A percentile compares a stretch with the other conserved stretches of the same genome.
phyloP scores from a whole-genome alignment of 2,113 vertebrate genomes.

The Anthoscopus minutus region DNA sequence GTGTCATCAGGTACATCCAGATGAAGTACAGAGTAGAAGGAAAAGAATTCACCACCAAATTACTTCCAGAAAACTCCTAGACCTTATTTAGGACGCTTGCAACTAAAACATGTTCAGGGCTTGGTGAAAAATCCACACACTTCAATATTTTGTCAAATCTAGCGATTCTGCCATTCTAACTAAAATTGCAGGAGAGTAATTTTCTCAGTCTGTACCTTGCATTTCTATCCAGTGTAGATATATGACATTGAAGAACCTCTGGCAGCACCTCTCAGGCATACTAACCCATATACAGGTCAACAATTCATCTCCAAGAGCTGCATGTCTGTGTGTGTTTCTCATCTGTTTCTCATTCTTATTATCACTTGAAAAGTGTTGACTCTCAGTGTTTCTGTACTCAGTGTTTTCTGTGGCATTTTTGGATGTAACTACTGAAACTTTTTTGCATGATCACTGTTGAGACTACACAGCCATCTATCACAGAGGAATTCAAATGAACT shows the following conservation, averaged over 20 bases:
- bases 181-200: not conserved
- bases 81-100: not conserved
- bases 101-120: not conserved
- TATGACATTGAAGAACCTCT: not conserved
- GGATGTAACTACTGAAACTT: not conserved
- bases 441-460: not conserved
- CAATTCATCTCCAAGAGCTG: not conserved
- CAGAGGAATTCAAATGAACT: not conserved
- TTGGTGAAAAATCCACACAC: fast-evolving
- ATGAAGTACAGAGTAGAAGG: not conserved
- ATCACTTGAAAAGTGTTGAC: not conserved
- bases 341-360: not conserved
- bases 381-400: not conserved
- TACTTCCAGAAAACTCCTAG: not conserved
- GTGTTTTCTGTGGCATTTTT: not conserved
- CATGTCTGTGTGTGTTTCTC: fast-evolving
- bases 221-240: not conserved
- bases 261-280: not conserved
- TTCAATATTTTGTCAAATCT: not conserved
- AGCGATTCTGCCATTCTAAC: not conserved
- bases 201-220: not conserved
- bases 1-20: not conserved
- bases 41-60: not conserved
- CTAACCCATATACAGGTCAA: fast-evolving
- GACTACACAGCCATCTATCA: not conserved